Evolutionary conservation across 2,113 vertebrate species (phyloP).

Genomic region (Mesitornis unicolor): DNA sequence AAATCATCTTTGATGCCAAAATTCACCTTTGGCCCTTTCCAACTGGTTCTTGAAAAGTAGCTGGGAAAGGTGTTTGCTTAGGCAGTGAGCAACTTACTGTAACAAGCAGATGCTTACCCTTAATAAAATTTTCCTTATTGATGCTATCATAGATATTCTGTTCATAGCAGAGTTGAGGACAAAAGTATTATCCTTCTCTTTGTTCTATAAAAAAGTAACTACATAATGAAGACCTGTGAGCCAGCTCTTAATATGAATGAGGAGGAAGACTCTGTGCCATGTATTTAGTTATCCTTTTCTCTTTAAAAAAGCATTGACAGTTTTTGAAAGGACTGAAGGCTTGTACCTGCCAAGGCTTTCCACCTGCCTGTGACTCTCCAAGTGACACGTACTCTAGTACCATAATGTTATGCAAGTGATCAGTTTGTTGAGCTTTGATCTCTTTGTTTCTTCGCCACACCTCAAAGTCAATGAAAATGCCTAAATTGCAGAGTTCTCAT

Average conservation of each 20-base stretch:
- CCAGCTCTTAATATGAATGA: background rate
- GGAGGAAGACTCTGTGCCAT: background rate
- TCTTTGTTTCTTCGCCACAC: background rate
- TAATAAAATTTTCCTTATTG: background rate
- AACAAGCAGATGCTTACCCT: background rate
- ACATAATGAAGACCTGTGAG: background rate
- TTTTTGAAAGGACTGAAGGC: background rate
- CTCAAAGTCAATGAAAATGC: background rate
- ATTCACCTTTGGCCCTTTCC: slow-evolving; percentile 51
- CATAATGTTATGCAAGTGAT: background rate
- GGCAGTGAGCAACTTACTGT: background rate
- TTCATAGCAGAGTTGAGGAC: background rate
- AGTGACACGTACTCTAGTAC: background rate
- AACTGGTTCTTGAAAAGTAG: background rate
- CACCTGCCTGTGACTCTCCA: background rate
- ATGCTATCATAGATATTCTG: background rate
- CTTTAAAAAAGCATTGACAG: background rate
- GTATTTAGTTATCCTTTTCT: background rate
- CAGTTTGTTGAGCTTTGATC: background rate
- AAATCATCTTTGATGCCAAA: slow-evolving; percentile 50
- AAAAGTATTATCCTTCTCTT: background rate
- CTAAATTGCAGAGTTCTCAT: background rate
- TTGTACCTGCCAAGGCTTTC: background rate
- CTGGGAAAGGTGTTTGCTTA: background rate
- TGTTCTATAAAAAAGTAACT: background rate